Evolutionary conservation across 2,113 vertebrate genomes (phyloP).

Genomic region (Capreolus pygargus): DNA sequence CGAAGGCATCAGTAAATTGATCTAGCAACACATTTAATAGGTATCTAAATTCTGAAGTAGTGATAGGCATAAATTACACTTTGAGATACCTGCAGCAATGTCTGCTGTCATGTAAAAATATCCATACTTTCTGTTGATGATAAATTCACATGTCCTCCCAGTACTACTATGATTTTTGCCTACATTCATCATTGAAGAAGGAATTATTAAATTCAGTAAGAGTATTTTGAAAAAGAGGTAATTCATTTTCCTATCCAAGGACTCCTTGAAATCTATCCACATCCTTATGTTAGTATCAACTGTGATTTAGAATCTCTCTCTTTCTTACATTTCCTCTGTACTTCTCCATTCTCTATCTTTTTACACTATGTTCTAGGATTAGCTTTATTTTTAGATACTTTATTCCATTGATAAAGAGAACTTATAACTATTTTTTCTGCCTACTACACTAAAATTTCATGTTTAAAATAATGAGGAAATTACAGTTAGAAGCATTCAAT

Average conservation of each 20-base stretch:
- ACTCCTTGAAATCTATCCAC: background rate
- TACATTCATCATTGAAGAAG: background rate
- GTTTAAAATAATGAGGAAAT: constrained; percentile 3
- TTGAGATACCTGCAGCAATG: background rate
- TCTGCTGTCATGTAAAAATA: background rate
- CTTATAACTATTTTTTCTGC: background rate
- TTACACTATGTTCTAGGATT: background rate
- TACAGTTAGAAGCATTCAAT: background rate
- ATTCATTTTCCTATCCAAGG: background rate
- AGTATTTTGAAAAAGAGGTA: background rate
- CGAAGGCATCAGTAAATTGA: background rate
- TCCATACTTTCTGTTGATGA: background rate
- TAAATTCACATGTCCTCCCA: background rate
- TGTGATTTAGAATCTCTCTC: background rate
- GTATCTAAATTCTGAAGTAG: background rate
- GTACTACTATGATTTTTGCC: background rate
- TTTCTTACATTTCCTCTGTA: background rate
- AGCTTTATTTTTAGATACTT: background rate
- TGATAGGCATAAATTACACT: background rate
- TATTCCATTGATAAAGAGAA: background rate
- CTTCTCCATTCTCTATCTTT: background rate
- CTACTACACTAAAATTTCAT: background rate
- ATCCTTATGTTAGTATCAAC: background rate
- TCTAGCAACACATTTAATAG: background rate
- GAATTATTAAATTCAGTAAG: background rate